These are phyloP conservation scores for Zaprionus obscuricornis DNA, from an alignment of 2,888 invertebrate genomes.

Conservation along the genomic window DNA sequence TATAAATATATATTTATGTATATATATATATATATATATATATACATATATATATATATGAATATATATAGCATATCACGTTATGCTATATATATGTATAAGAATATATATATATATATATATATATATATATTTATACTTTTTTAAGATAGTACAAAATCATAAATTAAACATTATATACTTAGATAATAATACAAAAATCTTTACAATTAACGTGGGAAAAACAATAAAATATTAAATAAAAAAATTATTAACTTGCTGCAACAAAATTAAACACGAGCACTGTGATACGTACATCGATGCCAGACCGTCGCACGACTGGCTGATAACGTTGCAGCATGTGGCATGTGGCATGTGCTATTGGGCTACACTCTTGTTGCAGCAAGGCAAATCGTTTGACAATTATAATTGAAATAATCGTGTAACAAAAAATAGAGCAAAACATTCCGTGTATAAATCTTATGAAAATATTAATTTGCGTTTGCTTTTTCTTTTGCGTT, in stretches of 20 bases:
- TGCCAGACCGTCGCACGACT: conserved; percentile 38
- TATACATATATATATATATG: conserved; percentile 19
- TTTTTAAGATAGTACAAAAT: conserved; percentile 44
- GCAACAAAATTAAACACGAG: no score
- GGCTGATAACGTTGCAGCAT: neutral
- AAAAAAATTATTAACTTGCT: conserved; percentile 14
- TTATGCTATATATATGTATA: conserved; percentile 15
- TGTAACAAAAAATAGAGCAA: no score
- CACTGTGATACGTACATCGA: no score
- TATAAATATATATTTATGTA: conserved; percentile 11
- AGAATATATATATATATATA: conserved; percentile 35
- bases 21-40: conserved; percentile 42
- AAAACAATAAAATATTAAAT: conserved; percentile 63
- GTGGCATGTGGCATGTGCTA: no score
- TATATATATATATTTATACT: conserved; percentile 23
- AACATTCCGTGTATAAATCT: no score
- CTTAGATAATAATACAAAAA: conserved; percentile 77
- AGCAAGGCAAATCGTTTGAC: conserved; percentile 17
- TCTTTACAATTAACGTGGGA: conserved; percentile 66
- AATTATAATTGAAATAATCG: conserved; percentile 28
- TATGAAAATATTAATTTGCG: conserved; percentile 45
- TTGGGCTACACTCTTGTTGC: no score
- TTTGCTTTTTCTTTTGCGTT: conserved; percentile 1
- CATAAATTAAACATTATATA: conserved; percentile 74
- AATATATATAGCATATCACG: no score